Conservation (phyloP, 1,140 invertebrate genomes). For the Euschistus heros region DNA sequence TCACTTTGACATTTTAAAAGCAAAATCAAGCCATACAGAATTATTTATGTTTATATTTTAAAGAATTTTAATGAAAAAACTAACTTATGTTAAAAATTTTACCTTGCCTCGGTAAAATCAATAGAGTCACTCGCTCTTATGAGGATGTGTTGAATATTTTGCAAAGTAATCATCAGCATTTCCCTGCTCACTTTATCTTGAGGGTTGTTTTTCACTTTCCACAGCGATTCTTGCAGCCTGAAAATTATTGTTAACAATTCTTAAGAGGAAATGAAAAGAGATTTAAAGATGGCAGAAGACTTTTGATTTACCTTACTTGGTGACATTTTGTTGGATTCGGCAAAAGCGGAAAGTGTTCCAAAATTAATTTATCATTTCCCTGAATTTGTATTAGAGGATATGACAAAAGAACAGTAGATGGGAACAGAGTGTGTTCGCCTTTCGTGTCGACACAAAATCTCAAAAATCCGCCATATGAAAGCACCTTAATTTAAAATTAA, state of each 20-base stretch:
- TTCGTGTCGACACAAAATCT: slow-evolving; percentile 64
- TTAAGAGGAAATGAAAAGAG: slow-evolving; percentile 10
- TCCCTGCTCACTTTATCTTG: slow-evolving; percentile 52
- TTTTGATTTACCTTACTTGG: slow-evolving; percentile 45
- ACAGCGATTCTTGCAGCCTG: slow-evolving; percentile 50
- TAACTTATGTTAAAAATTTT: slow-evolving; percentile 13
- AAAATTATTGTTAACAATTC: not conserved
- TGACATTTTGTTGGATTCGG: slow-evolving; percentile 40
- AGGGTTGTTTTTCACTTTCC: slow-evolving; percentile 51
- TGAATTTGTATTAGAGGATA: slow-evolving; percentile 78
- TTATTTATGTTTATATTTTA: not conserved
- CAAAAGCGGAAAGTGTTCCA: slow-evolving; percentile 57
- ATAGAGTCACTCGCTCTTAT: slow-evolving; percentile 61
- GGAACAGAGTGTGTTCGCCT: slow-evolving; percentile 42
- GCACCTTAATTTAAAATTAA: slow-evolving; percentile 42
- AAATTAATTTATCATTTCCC: slow-evolving; percentile 60
- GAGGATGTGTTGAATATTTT: slow-evolving; percentile 71
- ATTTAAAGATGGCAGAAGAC: not conserved
- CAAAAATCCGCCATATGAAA: slow-evolving; percentile 86
- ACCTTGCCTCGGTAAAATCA: slow-evolving; percentile 38
- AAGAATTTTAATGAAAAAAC: not conserved
- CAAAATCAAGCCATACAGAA: too few relatives aligned
- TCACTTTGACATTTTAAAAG: too few relatives aligned
- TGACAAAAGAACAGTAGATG: slow-evolving; percentile 45
- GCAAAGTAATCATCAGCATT: slow-evolving; percentile 79